Evolutionary conservation across 2,797 vertebrate genomes (phyloP), one percentile per base, ranked within the genome.

Genomic region (Centroberyx gerrardi): DNA sequence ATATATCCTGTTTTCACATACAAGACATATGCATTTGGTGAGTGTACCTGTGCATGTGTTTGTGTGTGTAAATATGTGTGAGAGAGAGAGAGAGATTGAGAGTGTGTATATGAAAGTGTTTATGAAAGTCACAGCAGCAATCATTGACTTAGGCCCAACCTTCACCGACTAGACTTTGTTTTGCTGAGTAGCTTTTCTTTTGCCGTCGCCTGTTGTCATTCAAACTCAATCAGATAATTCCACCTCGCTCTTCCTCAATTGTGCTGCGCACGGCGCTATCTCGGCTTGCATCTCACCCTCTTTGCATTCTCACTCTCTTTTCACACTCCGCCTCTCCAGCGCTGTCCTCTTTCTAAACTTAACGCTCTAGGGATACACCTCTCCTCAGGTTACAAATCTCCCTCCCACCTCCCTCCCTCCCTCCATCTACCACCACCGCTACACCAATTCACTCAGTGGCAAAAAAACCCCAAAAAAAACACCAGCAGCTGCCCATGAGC

Each of bases 321-420:
- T 75, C 38, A 79, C 0, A 66, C 84, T 77, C 80, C 27, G 10
- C 85, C 80, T 84, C 83, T 42, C 61, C 38, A 33, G 67, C 61
- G 48, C 82, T 58, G 74, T 74, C 72, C 46, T 68, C 67, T 78
- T 68, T 83, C 66, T 78, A 69, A 90, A 86, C 81, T 46, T 71
- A 84, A 85, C 76, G 81, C 84, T 84, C 80, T 5, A 4, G 79
- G 78, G 85, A 89, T 64, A 64, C 78, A 72, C 66, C 72, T 66
- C 80, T 85, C 55, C 88, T 91, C 82, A 0, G 77, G 76, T 90
- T 90, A 80, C 88, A 84, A 81, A 83, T 78, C 77, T 72, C 69
- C 68, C 58, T 72, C 54, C 64, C 67, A 40, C 29, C 42, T 33
- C n/a, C 33, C 59, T 42, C 60, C 65, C 13, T 42, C 69, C 38